Conservation (phyloP, 2,113 vertebrate genomes). For the Microcebus griseorufus region DNA sequence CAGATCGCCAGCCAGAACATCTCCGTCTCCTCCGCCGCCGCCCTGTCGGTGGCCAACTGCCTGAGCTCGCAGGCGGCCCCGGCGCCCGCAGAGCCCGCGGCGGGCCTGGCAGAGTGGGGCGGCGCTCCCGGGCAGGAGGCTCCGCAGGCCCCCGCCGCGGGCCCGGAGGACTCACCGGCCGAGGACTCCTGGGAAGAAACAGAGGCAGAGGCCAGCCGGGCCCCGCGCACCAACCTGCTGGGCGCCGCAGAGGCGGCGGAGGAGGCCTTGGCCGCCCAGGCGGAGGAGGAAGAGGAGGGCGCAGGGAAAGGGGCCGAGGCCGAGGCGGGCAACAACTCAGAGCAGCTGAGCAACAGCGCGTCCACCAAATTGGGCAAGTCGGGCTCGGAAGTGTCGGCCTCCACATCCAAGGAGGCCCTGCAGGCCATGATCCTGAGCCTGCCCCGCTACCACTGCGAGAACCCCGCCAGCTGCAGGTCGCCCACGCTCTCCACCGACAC, state of each 20-base stretch:
- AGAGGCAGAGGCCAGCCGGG: neutral
- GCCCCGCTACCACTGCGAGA: slow-evolving; percentile 96
- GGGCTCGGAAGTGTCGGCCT: slow-evolving; percentile 88
- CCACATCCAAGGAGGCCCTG: slow-evolving; percentile 93
- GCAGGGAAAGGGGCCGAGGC: slow-evolving; percentile 83
- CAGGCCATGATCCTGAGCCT: slow-evolving; percentile 97
- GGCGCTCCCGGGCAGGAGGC: slow-evolving; percentile 51
- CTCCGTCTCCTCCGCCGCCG: slow-evolving; percentile 95
- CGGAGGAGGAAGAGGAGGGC: slow-evolving; percentile 46
- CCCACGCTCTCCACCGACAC: slow-evolving; percentile 97
- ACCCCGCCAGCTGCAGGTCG: slow-evolving; percentile 94
- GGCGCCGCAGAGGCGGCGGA: slow-evolving; percentile 13
- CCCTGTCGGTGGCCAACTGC: slow-evolving; percentile 93
- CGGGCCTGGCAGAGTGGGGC: slow-evolving; percentile 62
- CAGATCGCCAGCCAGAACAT: slow-evolving; percentile 98
- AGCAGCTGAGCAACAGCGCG: slow-evolving; percentile 92
- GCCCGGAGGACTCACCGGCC: slow-evolving; percentile 28
- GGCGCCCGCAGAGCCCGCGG: slow-evolving; percentile 66
- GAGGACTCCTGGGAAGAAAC: slow-evolving; percentile 58
- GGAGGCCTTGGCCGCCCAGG: neutral
- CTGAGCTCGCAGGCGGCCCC: slow-evolving; percentile 77
- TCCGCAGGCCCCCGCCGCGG: slow-evolving; percentile 7
- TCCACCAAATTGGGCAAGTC: slow-evolving; percentile 92
- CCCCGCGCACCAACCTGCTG: neutral
- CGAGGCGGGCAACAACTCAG: slow-evolving; percentile 86